A percentile compares a stretch with the other conserved stretches of the same genome.
These are phyloP conservation scores for Ptychoptera albimana DNA, from an alignment of 2,888 invertebrate species.

Conservation along the genomic window DNA sequence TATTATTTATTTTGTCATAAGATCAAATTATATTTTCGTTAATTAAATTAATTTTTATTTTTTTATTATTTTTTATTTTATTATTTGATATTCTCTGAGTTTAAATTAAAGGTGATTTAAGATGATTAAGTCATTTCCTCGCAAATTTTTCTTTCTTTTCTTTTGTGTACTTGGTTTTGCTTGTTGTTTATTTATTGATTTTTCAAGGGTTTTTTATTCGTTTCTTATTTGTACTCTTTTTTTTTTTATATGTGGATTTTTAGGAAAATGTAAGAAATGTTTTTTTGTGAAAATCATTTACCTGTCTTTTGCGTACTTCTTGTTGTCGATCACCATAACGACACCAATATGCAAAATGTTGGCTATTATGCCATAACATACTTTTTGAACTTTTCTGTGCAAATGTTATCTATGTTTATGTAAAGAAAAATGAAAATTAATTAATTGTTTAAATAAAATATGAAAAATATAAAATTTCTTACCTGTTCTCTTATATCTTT, in stretches of 20 bases:
- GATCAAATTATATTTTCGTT: too few relatives aligned
- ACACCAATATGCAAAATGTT: conserved; percentile 55
- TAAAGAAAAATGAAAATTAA: not conserved
- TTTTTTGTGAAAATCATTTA: conserved; percentile 25
- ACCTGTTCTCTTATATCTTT: conserved; percentile 54
- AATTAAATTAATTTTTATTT: too few relatives aligned
- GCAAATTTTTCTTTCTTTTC: not conserved
- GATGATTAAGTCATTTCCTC: not conserved
- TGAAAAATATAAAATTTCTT: conserved; percentile 12
- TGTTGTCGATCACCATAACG: conserved; percentile 51
- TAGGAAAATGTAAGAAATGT: not conserved
- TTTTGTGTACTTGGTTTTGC: not conserved
- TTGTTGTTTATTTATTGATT: too few relatives aligned
- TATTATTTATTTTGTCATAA: too few relatives aligned
- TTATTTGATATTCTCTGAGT: too few relatives aligned
- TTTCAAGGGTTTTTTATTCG: not conserved
- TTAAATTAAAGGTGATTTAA: too few relatives aligned
- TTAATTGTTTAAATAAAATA: not conserved
- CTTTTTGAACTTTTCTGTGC: conserved; percentile 27
- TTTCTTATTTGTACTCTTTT: not conserved
- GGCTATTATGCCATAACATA: conserved; percentile 33
- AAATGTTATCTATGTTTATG: conserved; percentile 26
- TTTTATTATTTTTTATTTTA: too few relatives aligned
- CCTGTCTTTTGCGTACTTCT: conserved; percentile 52
- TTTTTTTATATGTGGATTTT: not conserved